phyloP scores from a whole-genome alignment of 2,888 invertebrate genomes.

The Panopea generosa region DNA sequence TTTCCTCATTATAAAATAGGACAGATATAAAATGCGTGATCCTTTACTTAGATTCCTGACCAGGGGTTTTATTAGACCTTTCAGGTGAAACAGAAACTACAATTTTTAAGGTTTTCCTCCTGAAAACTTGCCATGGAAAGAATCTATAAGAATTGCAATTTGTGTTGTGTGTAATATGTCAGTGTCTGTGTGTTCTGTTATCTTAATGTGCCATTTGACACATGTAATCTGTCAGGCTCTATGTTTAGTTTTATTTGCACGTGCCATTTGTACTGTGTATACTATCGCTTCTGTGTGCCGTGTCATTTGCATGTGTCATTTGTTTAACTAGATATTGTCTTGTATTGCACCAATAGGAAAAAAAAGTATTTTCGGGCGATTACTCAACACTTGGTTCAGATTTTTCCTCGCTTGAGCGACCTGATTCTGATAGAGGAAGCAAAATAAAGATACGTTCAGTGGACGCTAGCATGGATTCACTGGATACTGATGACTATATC shows the following conservation, averaged over 20 bases:
- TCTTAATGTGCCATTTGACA: constrained; percentile 4
- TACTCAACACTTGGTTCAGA: constrained; percentile 74
- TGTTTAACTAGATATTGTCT: constrained; percentile 17
- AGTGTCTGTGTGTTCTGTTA: neutral
- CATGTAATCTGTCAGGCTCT: too few relatives aligned
- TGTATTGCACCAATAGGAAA: constrained; percentile 55
- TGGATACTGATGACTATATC: constrained; percentile 77
- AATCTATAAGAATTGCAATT: neutral
- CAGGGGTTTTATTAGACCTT: too few relatives aligned
- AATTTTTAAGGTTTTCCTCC: too few relatives aligned
- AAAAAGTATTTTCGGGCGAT: constrained; percentile 70
- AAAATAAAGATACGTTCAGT: constrained; percentile 66
- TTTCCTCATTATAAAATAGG: too few relatives aligned
- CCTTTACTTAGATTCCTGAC: too few relatives aligned
- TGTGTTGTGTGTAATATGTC: too few relatives aligned
- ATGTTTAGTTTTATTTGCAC: too few relatives aligned
- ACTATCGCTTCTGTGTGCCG: neutral
- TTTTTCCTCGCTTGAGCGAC: constrained; percentile 69
- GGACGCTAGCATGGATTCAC: constrained; percentile 75
- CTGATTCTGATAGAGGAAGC: constrained; percentile 54
- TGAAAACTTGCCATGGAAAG: too few relatives aligned
- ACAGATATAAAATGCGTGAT: too few relatives aligned
- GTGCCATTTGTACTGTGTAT: neutral
- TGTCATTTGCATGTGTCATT: neutral
- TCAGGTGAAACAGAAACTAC: too few relatives aligned